Conservation (phyloP, 2,888 invertebrate genomes). For the Agrilus biguttatus region DNA sequence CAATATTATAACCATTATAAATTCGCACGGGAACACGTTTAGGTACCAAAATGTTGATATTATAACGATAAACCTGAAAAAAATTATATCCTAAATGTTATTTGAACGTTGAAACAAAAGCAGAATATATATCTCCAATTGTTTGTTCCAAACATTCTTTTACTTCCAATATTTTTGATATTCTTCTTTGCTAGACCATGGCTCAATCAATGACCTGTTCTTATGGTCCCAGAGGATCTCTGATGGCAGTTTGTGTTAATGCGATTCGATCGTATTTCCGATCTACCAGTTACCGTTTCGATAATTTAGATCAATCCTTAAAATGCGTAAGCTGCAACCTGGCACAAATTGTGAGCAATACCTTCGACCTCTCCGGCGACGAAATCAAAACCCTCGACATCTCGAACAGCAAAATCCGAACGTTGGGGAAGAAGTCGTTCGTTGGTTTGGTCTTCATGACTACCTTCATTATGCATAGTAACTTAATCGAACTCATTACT, state of each 20-base stretch:
- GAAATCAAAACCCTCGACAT: constrained; percentile 23
- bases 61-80: too few species aligned
- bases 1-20: too few species aligned
- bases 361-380: constrained; percentile 28
- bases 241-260: constrained; percentile 27
- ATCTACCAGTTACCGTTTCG: constrained; percentile 25
- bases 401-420: constrained; percentile 18
- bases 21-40: too few species aligned
- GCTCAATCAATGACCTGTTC: constrained; percentile 21
- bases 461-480: constrained; percentile 19
- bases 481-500: constrained; percentile 20
- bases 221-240: constrained; percentile 28
- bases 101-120: too few species aligned
- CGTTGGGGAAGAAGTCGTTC: constrained; percentile 21
- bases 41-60: too few species aligned
- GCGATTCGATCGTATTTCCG: constrained; percentile 24
- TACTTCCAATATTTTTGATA: too few species aligned
- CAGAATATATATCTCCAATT: too few species aligned
- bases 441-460: constrained; percentile 26
- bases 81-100: too few species aligned
- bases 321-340: constrained; percentile 24
- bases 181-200: not conserved
- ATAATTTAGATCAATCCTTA: constrained; percentile 27
- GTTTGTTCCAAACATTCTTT: too few species aligned
- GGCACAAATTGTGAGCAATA: constrained; percentile 19